A percentile compares a stretch with the other conserved stretches of the same genome.
Evolutionary conservation across 2,113 vertebrate species (phyloP).

Genomic region (Egretta garzetta): DNA sequence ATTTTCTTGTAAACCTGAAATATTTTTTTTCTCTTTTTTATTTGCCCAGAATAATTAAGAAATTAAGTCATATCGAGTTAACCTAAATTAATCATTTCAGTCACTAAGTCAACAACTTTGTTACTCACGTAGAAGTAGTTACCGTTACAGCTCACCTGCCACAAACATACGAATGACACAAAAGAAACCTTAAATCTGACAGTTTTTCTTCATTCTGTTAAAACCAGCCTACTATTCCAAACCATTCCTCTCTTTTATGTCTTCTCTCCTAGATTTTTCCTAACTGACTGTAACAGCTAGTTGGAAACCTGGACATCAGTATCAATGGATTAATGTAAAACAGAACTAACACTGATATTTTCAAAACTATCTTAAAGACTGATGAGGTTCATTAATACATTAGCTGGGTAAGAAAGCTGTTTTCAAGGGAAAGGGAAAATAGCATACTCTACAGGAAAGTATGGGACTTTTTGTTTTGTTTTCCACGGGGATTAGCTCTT

Average conservation of each 20-base stretch:
- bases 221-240: background rate
- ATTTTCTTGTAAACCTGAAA: background rate
- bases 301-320: background rate
- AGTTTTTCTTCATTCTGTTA: background rate
- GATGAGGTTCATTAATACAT: slow-evolving; percentile 1
- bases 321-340: background rate
- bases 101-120: background rate
- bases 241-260: background rate
- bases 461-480: slow-evolving; percentile 18
- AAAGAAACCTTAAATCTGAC: slow-evolving; percentile 19
- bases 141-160: background rate
- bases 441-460: background rate
- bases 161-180: background rate
- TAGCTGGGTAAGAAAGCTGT: background rate
- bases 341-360: background rate
- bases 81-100: background rate
- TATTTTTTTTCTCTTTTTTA: background rate
- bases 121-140: background rate
- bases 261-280: background rate
- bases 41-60: background rate
- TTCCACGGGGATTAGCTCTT: background rate
- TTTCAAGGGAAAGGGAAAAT: slow-evolving; percentile 16
- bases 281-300: background rate
- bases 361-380: background rate
- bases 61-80: background rate